Conservation (phyloP, 2,888 invertebrate species). For the Dynastes hyllus region DNA sequence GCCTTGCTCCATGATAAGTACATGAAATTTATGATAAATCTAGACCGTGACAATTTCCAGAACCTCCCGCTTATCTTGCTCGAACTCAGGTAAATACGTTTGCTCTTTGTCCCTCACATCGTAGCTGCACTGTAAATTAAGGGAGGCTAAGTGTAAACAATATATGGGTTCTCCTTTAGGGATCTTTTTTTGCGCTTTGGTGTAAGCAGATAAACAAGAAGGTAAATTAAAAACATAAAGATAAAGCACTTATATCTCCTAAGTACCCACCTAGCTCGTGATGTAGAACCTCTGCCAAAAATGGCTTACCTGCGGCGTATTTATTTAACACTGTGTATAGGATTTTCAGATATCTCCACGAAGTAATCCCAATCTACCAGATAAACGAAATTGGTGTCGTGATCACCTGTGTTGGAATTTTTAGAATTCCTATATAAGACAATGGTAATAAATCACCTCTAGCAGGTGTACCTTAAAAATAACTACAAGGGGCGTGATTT, state of each 20-base stretch:
- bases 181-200: constrained; percentile 16
- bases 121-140: constrained; percentile 21
- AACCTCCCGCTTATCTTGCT: constrained; percentile 35
- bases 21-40: constrained; percentile 44
- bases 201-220: constrained; percentile 10
- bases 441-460: neutral
- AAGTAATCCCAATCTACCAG: constrained; percentile 8
- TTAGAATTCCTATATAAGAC: constrained; percentile 5
- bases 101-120: constrained; percentile 3
- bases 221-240: constrained; percentile 39
- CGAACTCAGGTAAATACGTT: constrained; percentile 28
- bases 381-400: constrained; percentile 19
- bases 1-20: constrained; percentile 32
- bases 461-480: constrained; percentile 3
- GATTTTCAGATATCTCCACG: constrained; percentile 1
- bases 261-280: constrained; percentile 24
- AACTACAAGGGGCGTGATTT: constrained; percentile 5
- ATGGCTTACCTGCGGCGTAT: constrained; percentile 8
- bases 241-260: constrained; percentile 25
- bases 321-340: constrained; percentile 32
- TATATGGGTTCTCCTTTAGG: neutral
- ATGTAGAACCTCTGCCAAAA: constrained; percentile 6
- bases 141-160: constrained; percentile 36
- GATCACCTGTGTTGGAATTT: constrained; percentile 5
- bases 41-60: constrained; percentile 48